A percentile compares a stretch with the other conserved stretches of the same genome.
Evolutionary conservation across 2,113 vertebrate genomes (phyloP).

Genomic region (Muntiacus reevesi): DNA sequence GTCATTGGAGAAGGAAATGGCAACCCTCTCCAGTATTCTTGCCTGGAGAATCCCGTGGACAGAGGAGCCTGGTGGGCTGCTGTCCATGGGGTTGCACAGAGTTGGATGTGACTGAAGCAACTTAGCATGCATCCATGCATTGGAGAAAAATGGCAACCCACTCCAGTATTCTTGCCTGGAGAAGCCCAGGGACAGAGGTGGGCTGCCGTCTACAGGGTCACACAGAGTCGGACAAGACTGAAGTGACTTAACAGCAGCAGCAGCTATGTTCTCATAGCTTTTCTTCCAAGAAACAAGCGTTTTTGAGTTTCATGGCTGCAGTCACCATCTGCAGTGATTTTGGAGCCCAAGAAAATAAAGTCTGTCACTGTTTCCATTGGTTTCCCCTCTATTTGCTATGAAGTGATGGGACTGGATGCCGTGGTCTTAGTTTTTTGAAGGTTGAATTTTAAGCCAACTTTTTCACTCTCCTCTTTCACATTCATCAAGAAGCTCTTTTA

Average conservation of each 20-base stretch:
- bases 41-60: not conserved
- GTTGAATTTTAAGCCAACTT: not conserved
- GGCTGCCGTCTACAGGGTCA: not conserved
- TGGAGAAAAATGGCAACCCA: not conserved
- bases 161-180: not conserved
- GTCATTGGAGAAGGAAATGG: not conserved
- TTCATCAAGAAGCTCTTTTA: not conserved
- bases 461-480: not conserved
- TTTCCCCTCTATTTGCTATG: not conserved
- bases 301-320: not conserved
- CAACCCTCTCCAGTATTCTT: not conserved
- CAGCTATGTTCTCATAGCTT: not conserved
- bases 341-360: not conserved
- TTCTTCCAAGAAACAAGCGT: not conserved
- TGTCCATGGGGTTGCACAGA: not conserved
- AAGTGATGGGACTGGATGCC: not conserved
- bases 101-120: not conserved
- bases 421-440: not conserved
- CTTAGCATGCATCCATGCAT: not conserved
- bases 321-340: not conserved
- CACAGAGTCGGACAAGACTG: not conserved
- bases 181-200: not conserved
- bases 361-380: not conserved
- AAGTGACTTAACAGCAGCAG: not conserved
- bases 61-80: not conserved